phyloP scores from a whole-genome alignment of 2,113 vertebrate species.

The Chascanopsetta lugubris region DNA sequence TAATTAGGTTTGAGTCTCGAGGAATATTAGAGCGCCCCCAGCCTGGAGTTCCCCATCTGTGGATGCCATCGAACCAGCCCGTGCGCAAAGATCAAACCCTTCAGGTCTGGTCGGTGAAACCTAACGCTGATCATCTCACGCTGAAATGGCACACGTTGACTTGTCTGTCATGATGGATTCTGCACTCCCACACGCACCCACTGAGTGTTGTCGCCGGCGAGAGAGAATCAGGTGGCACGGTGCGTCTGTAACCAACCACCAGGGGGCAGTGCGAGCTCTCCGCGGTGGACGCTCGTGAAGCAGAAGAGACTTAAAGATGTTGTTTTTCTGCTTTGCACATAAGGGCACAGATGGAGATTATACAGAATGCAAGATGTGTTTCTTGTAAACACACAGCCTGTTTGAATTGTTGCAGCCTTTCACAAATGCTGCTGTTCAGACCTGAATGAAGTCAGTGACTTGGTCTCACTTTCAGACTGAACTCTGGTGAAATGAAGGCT shows the following conservation, averaged over 20 bases:
- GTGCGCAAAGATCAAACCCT: not conserved
- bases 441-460: not conserved
- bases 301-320: not conserved
- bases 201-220: not conserved
- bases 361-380: not conserved
- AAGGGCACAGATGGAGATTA: not conserved
- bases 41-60: slow-evolving; percentile 42
- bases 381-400: too few species aligned
- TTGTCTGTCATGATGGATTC: slow-evolving; percentile 6
- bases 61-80: slow-evolving; percentile 8
- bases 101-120: not conserved
- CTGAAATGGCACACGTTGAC: slow-evolving; percentile 30
- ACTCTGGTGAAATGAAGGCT: not conserved
- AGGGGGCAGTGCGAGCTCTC: slow-evolving; percentile 65
- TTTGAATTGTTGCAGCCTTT: not conserved
- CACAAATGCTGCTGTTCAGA: not conserved
- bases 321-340: not conserved
- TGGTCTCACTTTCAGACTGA: not conserved
- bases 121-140: not conserved
- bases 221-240: not conserved
- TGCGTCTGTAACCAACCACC: slow-evolving; percentile 2
- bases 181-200: slow-evolving; percentile 3
- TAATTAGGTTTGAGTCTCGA: slow-evolving; percentile 35
- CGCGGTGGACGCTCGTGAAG: not conserved
- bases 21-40: slow-evolving; percentile 27